Conservation (phyloP, 2,888 invertebrate species). For the Antitype chi region DNA sequence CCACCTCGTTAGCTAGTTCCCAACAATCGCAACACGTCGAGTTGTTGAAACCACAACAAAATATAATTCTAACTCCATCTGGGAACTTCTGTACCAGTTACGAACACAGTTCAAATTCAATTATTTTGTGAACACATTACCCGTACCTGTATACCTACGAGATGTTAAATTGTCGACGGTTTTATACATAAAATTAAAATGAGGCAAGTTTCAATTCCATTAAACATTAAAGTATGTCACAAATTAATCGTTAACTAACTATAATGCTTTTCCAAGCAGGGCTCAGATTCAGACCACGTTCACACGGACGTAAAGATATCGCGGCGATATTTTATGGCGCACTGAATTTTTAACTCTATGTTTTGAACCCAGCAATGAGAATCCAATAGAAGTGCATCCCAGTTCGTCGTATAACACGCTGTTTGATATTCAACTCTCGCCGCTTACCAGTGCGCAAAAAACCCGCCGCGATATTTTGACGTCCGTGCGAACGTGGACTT, state of each 20-base stretch:
- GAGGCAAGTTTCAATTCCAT: neutral
- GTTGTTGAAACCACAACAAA: constrained; percentile 8
- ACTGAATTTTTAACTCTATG: too few relatives aligned
- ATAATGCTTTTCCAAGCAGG: neutral
- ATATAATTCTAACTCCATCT: constrained; percentile 29
- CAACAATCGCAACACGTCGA: constrained; percentile 13
- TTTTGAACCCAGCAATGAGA: too few relatives aligned
- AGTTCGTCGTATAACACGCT: too few relatives aligned
- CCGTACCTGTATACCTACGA: neutral
- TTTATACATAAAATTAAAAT: neutral
- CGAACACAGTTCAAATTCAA: neutral
- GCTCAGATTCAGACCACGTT: neutral
- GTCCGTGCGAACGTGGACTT: neutral
- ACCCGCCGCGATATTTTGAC: too few relatives aligned
- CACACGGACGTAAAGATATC: too few relatives aligned
- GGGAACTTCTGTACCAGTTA: constrained; percentile 15
- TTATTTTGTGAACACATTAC: constrained; percentile 8
- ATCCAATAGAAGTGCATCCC: too few relatives aligned
- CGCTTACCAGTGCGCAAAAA: too few relatives aligned
- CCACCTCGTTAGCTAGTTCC: constrained; percentile 9
- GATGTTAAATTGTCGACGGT: neutral
- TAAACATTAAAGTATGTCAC: neutral
- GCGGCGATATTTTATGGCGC: too few relatives aligned
- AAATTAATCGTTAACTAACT: neutral
- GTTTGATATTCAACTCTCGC: too few relatives aligned